Evolutionary conservation across 2,888 invertebrate species (phyloP), one percentile per base, ranked within the genome.

Genomic region (Xiphydria camelus): DNA sequence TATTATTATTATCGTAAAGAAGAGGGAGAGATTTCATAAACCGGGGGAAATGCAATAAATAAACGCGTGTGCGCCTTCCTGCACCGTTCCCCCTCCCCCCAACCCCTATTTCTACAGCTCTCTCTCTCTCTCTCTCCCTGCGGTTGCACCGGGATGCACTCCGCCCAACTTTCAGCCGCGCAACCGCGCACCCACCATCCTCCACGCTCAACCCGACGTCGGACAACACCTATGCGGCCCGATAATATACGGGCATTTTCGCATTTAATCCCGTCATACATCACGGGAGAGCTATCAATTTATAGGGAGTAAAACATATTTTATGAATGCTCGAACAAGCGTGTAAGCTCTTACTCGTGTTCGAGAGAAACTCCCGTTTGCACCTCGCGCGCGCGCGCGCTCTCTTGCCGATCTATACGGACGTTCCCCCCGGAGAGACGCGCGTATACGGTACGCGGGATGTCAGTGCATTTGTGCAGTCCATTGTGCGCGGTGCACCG

Each of bases 291-390:
- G 58, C 57, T 55, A 65, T 64, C 63, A 64, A 66, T 67, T 65
- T 63, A 63, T 62, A 55, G 52, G 47, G 55, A 57, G 55, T 58
- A 50, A 58, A 64, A 59, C 62, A 62, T 61, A 62, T 65, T 63
- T 67, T 61, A 64, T 56, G 57, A 57, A 56, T 55, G 54, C 48
- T 41, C 39, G 39, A 49, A 59, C 57, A 49, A 58, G 50, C 59
- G 47, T 55, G 59, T 53, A 53, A 52, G 51, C 40, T 49, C 44
- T 51, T 47, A 48, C 48, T 44, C 48, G 39, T 17, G 15, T 18
- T n/a, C 7, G 26, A 21, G 22, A 1, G 40, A 49, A 55, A 56
- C 51, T 59, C 49, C 53, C 51, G 53, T 55, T 59, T 55, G 49
- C 51, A 54, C 41, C 49, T 44, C 47, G 33, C 25, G n/a, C n/a